A percentile compares a stretch with the other conserved stretches of the same genome.
phyloP scores from a whole-genome alignment of 2,888 invertebrate genomes.

The Sinelater perroti region DNA sequence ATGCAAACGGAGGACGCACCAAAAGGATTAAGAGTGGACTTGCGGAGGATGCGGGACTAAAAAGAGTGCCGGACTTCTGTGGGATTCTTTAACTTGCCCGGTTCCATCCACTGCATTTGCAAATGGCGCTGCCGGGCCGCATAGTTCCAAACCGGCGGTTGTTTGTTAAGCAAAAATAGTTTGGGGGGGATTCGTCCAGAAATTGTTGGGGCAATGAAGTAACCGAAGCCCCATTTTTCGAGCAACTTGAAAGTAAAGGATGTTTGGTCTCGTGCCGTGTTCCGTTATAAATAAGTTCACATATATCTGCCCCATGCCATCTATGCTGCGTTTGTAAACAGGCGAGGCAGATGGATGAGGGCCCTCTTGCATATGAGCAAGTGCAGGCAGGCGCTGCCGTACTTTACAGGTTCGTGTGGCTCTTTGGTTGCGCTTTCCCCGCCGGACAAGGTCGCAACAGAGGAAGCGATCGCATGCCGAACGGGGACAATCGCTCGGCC shows the following conservation, averaged over 20 bases:
- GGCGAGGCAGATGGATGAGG: slow-evolving; percentile 50
- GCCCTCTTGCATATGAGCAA: slow-evolving; percentile 47
- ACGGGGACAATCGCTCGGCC: slow-evolving; percentile 7
- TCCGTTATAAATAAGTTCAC: slow-evolving; percentile 52
- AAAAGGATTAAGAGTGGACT: slow-evolving; percentile 37
- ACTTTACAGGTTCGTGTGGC: slow-evolving; percentile 40
- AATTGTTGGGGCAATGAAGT: slow-evolving; percentile 19
- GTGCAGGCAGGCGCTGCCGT: slow-evolving; percentile 43
- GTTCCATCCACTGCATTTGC: no score
- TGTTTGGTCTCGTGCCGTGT: slow-evolving; percentile 53
- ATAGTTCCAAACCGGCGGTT: no score
- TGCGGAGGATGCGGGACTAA: slow-evolving; percentile 20
- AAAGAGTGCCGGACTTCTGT: slow-evolving; percentile 24
- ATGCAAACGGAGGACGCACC: slow-evolving; percentile 35
- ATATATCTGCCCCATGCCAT: slow-evolving; percentile 46
- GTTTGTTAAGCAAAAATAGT: no score
- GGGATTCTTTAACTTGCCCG: no score
- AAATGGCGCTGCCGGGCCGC: no score
- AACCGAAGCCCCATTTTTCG: slow-evolving; percentile 40
- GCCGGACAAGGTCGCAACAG: not conserved
- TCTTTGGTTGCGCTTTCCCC: slow-evolving; percentile 26
- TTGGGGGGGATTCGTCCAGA: slow-evolving; percentile 1
- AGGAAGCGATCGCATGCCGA: not conserved
- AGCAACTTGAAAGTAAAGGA: slow-evolving; percentile 50
- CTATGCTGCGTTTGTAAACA: slow-evolving; percentile 50